These are phyloP conservation scores for Microcebus ravelobensis DNA, from an alignment of 2,113 vertebrate species.

Conservation along the genomic window DNA sequence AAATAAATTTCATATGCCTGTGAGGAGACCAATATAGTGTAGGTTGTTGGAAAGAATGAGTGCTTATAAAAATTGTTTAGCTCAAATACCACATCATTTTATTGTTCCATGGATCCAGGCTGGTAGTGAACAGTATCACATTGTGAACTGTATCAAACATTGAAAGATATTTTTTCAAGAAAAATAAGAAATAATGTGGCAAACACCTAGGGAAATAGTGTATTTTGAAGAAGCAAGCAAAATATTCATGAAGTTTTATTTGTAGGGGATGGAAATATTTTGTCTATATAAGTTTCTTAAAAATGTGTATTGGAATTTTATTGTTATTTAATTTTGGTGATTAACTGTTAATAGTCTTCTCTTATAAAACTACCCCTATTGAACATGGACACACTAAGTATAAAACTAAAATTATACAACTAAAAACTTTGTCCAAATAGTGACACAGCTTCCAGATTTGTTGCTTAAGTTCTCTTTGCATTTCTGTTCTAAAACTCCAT, in stretches of 20 bases:
- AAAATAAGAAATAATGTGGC: conserved; percentile 51
- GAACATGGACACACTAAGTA: background rate
- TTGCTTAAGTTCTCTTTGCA: conserved; percentile 38
- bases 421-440: conserved; percentile 40
- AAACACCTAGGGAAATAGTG: background rate
- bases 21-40: conserved; percentile 33
- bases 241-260: background rate
- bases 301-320: background rate
- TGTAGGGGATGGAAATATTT: background rate
- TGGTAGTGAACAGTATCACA: background rate
- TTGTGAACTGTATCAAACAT: conserved; percentile 24
- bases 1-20: conserved; percentile 53
- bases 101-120: background rate
- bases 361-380: background rate
- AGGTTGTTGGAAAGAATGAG: conserved; percentile 38
- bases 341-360: background rate
- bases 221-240: background rate
- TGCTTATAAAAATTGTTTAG: conserved; percentile 46
- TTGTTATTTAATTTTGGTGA: background rate
- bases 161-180: conserved; percentile 32
- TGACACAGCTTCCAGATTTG: conserved; percentile 31
- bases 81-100: conserved; percentile 33
- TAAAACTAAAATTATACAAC: conserved; percentile 1
- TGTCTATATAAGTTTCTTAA: background rate
- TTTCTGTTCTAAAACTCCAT: conserved; percentile 68